Base-by-base conservation (phyloP, 1,140 invertebrate genomes). In the Macrosteles quadrilineatus region DNA sequence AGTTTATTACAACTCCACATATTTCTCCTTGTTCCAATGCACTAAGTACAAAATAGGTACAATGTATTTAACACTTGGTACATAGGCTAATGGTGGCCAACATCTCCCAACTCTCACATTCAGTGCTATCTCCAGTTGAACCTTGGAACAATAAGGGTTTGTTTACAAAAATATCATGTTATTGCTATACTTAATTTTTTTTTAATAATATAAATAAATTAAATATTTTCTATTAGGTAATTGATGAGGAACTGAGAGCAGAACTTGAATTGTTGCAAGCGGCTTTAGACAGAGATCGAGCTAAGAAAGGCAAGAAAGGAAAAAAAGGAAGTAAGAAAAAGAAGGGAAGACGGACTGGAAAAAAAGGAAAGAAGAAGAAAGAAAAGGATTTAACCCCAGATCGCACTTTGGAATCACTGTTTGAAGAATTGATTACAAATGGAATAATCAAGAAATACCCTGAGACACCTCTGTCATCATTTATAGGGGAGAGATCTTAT, bases 321-420 rank as follows among this genome's bases (percentile, higher is more conserved):
- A 92, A 90, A 76, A 95, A 92, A 81, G 87, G 85, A 70, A 87
- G 87, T 75, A 94, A 92, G 78, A 94, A 93, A 79, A 93, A 91
- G 79, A 88, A 88, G 83, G 85, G 90, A 23, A 85, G 91, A 25
- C 86, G 90, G 6, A 89, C 91, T 67, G 91, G 91, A 23, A 96
- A 92, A 77, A 94, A 92, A 72, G 89, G 87, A 74, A 96, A 95
- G 80, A 96, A 93, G 78, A 96, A 95, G 77, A 97, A 95, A 80
- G 95, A 97, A 76, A 98, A 98, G 81, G 96, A 98, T 83, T 82
- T 98, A 43, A 98, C 96, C 19, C 93, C 95, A 0, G 95, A 98
- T 77, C 85, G 94, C 76, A 94, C 92, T 0, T 90, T 90, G 1
- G 93, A 96, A 79, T 96, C 93, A 0, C 81, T 97, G 0, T 96